These are phyloP conservation scores for Pygocentrus nattereri DNA, from an alignment of 2,797 vertebrate genomes.

Conservation along the genomic window DNA sequence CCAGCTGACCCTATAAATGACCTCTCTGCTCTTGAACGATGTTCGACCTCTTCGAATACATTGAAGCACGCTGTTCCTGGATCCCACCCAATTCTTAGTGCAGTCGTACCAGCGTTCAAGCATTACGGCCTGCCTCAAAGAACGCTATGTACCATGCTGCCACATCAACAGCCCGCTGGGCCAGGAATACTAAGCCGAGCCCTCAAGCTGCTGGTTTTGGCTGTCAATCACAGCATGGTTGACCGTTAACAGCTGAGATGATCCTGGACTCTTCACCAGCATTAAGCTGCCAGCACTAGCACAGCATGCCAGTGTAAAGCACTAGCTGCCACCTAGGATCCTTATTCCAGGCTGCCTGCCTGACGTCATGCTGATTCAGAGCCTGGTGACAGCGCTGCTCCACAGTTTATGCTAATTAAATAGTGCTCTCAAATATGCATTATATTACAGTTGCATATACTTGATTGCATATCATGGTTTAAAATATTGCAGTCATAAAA, in stretches of 20 bases:
- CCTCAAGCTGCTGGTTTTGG: neutral
- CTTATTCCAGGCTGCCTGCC: neutral
- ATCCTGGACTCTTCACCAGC: neutral
- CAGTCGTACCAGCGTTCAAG: neutral
- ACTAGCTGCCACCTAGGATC: neutral
- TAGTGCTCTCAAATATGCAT: constrained; percentile 18
- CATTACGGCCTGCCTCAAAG: neutral
- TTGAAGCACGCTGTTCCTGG: neutral
- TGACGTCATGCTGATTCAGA: neutral
- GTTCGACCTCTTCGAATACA: neutral
- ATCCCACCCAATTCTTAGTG: neutral
- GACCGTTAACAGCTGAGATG: neutral
- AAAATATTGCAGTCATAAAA: constrained; percentile 3
- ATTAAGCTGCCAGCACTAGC: neutral
- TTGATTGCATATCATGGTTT: constrained; percentile 39
- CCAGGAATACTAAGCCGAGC: neutral
- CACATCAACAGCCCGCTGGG: neutral
- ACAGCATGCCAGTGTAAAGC: neutral
- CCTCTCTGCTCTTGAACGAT: neutral
- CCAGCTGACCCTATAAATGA: neutral
- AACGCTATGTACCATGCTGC: neutral
- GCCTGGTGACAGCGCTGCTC: neutral
- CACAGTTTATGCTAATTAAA: constrained; percentile 3
- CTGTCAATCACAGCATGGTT: neutral
- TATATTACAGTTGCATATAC: constrained; percentile 31